phyloP scores from a whole-genome alignment of 2,113 vertebrate genomes.

The Vombatus ursinus region DNA sequence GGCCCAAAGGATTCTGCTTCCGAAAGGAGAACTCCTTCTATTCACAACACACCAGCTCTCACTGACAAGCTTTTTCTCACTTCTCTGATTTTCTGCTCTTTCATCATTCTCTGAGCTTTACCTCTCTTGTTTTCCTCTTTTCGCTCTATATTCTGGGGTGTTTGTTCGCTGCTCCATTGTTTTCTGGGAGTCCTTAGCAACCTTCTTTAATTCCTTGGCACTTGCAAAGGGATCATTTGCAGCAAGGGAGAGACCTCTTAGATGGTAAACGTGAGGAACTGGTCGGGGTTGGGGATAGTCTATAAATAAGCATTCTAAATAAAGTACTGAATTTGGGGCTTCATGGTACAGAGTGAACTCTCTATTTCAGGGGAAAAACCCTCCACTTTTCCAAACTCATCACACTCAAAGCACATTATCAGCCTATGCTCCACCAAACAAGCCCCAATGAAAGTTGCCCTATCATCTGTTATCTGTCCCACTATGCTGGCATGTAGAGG shows the following conservation, averaged over 20 bases:
- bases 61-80: background rate
- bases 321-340: background rate
- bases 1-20: background rate
- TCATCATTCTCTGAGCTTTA: background rate
- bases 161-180: background rate
- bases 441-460: background rate
- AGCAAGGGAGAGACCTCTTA: background rate
- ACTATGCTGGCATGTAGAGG: background rate
- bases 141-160: background rate
- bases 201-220: background rate
- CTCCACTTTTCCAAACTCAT: background rate
- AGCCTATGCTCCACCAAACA: background rate
- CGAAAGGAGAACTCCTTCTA: background rate
- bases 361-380: background rate
- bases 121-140: background rate
- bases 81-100: background rate
- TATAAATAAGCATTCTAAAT: background rate
- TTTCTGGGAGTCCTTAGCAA: background rate
- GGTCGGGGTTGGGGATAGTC: background rate
- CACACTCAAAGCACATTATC: background rate
- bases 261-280: background rate
- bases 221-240: background rate
- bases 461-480: background rate
- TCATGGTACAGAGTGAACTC: background rate
- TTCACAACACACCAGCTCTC: background rate